phyloP scores from a whole-genome alignment of 1,140 invertebrate species.

The Brachionus calyciflorus region DNA sequence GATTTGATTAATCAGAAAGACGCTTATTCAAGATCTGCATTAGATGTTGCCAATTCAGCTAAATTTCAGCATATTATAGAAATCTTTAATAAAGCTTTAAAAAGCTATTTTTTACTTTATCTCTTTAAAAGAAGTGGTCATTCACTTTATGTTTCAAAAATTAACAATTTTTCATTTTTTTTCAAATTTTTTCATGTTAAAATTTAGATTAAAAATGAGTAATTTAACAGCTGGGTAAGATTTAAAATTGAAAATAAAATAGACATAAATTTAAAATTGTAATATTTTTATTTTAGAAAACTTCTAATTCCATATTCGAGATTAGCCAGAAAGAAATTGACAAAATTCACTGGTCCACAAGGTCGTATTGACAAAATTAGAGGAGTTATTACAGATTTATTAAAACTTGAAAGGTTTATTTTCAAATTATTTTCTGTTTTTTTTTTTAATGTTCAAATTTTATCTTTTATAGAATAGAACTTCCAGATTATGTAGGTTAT shows the following conservation, averaged over 20 bases:
- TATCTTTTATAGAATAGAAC: constrained; percentile 39
- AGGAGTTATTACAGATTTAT: constrained; percentile 5
- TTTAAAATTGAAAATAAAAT: neutral
- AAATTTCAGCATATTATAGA: neutral
- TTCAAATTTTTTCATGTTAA: too few species aligned
- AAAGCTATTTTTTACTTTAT: too few species aligned
- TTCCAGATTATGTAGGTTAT: constrained; percentile 37
- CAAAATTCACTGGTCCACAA: constrained; percentile 34
- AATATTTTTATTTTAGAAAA: constrained; percentile 8
- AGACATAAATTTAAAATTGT: neutral
- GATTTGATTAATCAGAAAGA: neutral
- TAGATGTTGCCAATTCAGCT: neutral
- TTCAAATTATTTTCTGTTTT: neutral
- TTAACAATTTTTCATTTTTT: too few species aligned
- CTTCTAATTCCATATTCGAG: constrained; percentile 35
- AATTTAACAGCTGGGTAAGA: constrained; percentile 46
- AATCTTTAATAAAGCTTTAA: neutral
- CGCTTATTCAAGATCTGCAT: neutral
- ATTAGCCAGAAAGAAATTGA: constrained; percentile 35
- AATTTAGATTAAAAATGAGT: constrained; percentile 17
- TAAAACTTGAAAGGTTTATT: constrained; percentile 9
- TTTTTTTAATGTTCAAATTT: neutral
- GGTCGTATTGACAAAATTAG: constrained; percentile 42
- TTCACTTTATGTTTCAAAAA: too few species aligned
- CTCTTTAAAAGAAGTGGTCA: too few species aligned